These are phyloP conservation scores for Pristionchus arcanus DNA, from an alignment of 2,888 invertebrate species.

Conservation along the genomic window DNA sequence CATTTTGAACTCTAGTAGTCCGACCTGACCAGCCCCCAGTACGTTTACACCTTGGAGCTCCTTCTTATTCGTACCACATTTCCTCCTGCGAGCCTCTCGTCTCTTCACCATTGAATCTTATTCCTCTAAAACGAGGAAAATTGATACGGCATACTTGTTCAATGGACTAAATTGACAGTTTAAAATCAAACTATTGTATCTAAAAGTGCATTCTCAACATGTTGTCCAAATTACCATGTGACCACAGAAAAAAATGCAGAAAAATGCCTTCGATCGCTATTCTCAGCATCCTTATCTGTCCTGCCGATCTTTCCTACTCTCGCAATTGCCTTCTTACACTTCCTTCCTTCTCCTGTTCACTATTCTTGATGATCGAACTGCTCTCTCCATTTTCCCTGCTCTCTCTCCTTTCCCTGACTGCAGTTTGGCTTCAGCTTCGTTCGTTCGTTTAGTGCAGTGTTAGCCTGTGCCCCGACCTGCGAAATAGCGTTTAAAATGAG, in stretches of 20 bases:
- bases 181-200: background rate
- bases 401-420: background rate
- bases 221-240: background rate
- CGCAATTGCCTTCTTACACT: conserved; percentile 18
- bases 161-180: background rate
- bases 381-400: background rate
- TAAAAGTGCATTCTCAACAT: background rate
- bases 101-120: background rate
- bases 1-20: background rate
- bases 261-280: conserved; percentile 1
- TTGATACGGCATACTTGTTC: background rate
- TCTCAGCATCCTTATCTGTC: background rate
- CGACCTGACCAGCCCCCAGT: background rate
- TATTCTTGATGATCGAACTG: background rate
- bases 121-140: background rate
- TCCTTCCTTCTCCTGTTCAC: background rate
- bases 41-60: conserved; percentile 2
- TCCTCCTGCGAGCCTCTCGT: background rate
- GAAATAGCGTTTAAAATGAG: background rate
- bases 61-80: conserved; percentile 29
- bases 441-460: background rate
- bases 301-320: background rate
- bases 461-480: background rate
- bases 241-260: background rate
- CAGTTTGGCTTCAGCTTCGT: background rate